phyloP scores from a whole-genome alignment of 2,888 invertebrate species.

The Zootermopsis nevadensis region DNA sequence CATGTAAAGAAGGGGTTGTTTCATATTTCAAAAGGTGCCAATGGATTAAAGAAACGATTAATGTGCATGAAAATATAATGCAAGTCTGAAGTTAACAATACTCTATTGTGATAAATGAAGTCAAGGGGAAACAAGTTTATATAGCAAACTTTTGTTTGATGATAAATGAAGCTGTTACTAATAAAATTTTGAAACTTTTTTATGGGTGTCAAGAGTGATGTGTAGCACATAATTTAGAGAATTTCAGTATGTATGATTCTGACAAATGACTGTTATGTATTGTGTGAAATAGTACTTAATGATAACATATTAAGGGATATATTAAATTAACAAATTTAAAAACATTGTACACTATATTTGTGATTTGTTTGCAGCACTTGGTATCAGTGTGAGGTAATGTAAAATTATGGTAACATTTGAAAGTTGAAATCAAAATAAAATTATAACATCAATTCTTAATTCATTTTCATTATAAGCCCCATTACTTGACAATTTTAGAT shows the following conservation, averaged over 20 bases:
- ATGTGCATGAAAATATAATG: background rate
- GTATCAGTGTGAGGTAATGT: background rate
- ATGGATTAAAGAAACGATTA: background rate
- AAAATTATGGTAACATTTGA: background rate
- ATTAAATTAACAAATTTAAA: background rate
- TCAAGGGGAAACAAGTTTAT: background rate
- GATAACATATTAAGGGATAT: slow-evolving; percentile 3
- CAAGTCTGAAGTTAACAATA: background rate
- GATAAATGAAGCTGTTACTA: background rate
- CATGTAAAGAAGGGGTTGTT: background rate
- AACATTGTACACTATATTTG: background rate
- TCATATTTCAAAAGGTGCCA: slow-evolving; percentile 9
- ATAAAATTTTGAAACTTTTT: slow-evolving; percentile 10
- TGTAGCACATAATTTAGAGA: background rate
- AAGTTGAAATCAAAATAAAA: background rate
- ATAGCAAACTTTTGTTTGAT: background rate
- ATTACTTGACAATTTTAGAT: background rate
- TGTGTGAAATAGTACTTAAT: slow-evolving; percentile 20
- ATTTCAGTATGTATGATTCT: background rate
- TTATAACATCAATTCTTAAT: background rate
- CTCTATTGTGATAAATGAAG: background rate
- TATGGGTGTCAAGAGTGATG: slow-evolving; percentile 2
- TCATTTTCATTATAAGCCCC: background rate
- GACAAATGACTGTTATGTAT: background rate
- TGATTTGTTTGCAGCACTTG: slow-evolving; percentile 9